Evolutionary conservation across 2,888 invertebrate species (phyloP).

Genomic region (Eurytoma adleriae): DNA sequence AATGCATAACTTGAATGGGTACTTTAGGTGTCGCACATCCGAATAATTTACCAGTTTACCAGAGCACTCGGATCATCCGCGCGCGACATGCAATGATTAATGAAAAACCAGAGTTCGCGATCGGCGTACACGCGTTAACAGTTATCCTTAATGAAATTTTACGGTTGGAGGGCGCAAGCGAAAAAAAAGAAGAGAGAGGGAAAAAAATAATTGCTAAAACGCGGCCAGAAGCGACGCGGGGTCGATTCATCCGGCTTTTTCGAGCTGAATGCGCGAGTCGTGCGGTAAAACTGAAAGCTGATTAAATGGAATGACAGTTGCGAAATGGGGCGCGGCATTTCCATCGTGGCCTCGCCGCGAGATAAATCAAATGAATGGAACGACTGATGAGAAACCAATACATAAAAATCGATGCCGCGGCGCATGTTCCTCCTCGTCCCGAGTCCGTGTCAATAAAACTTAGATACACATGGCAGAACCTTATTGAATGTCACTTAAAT

Average conservation of each 20-base stretch:
- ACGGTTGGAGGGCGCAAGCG: neutral
- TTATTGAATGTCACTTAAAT: neutral
- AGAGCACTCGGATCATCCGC: no score
- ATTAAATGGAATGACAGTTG: slow-evolving; percentile 51
- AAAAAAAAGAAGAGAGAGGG: neutral
- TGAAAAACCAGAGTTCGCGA: neutral
- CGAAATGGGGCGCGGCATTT: slow-evolving; percentile 43
- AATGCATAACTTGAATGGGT: no score
- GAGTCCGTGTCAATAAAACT: slow-evolving; percentile 14
- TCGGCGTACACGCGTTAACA: slow-evolving; percentile 2
- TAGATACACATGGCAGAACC: neutral
- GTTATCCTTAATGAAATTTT: neutral
- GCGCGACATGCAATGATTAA: neutral
- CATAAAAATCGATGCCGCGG: slow-evolving; percentile 39
- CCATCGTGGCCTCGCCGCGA: slow-evolving; percentile 29
- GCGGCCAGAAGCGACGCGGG: neutral
- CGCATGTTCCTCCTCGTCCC: no score
- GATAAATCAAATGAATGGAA: slow-evolving; percentile 46
- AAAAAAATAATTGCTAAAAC: slow-evolving; percentile 25
- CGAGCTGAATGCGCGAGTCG: slow-evolving; percentile 3
- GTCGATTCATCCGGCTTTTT: slow-evolving; percentile 2
- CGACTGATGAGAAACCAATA: slow-evolving; percentile 48
- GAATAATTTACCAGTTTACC: no score
- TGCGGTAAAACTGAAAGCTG: slow-evolving; percentile 35
- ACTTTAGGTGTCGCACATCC: no score